These are phyloP conservation scores for Smutsia gigantea DNA, from an alignment of 2,797 vertebrate genomes.

Conservation along the genomic window DNA sequence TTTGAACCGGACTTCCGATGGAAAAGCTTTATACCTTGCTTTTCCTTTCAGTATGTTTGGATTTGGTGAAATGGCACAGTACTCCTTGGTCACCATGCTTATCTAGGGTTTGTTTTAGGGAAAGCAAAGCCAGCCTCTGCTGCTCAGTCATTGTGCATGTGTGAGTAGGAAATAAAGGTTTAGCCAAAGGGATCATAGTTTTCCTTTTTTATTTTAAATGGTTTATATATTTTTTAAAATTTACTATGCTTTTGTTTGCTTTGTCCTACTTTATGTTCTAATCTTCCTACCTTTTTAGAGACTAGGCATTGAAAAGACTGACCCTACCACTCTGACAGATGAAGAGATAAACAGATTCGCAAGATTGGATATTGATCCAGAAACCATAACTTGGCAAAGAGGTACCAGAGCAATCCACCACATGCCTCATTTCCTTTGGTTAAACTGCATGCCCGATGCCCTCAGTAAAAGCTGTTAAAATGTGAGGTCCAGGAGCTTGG, in stretches of 20 bases:
- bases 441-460: rapidly evolving
- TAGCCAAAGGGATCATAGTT: neutral
- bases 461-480: neutral
- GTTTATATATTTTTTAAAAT: neutral
- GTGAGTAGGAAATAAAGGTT: neutral
- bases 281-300: slow-evolving; percentile 86
- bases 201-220: slow-evolving; percentile 33
- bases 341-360: slow-evolving; percentile 94
- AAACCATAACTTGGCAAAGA: slow-evolving; percentile 97
- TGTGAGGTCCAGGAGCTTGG: neutral
- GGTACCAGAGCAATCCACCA: slow-evolving; percentile 85
- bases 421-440: neutral
- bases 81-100: neutral
- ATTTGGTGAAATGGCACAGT: neutral
- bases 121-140: neutral
- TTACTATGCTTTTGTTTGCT: neutral
- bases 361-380: slow-evolving; percentile 95
- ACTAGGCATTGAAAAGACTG: slow-evolving; percentile 95
- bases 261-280: slow-evolving; percentile 52
- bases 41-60: slow-evolving; percentile 72
- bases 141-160: neutral
- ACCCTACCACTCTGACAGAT: slow-evolving; percentile 92
- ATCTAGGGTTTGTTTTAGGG: neutral
- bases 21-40: slow-evolving; percentile 74
- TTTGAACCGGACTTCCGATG: slow-evolving; percentile 71